Percentiles rank a stretch among this genome's conserved stretches.
These are phyloP conservation scores for Distichodus sexfasciatus DNA, from an alignment of 2,797 vertebrate species.

Conservation along the genomic window DNA sequence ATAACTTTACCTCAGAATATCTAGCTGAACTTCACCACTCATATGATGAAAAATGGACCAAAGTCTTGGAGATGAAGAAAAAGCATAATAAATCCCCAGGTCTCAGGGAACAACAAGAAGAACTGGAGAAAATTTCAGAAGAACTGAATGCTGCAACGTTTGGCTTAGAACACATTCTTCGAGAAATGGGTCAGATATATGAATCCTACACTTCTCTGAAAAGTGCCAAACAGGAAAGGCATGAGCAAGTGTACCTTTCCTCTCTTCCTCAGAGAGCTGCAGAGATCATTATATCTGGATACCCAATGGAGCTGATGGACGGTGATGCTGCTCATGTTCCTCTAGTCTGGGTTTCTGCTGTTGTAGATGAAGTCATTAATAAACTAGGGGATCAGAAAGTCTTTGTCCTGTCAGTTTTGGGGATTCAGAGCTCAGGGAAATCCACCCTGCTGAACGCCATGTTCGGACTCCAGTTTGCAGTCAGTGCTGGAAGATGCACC, in stretches of 20 bases:
- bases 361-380: conserved; percentile 68
- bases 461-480: conserved; percentile 77
- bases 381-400: conserved; percentile 66
- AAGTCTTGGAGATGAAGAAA: conserved; percentile 54
- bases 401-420: conserved; percentile 77
- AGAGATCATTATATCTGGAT: conserved; percentile 68
- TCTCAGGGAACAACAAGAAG: background rate
- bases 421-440: conserved; percentile 77
- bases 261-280: conserved; percentile 66
- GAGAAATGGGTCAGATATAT: conserved; percentile 74
- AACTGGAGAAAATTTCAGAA: conserved; percentile 58
- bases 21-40: conserved; percentile 47
- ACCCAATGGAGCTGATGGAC: conserved; percentile 76
- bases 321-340: conserved; percentile 75
- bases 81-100: conserved; percentile 39
- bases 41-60: conserved; percentile 58
- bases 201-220: conserved; percentile 44
- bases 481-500: conserved; percentile 74
- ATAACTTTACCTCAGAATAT: conserved; percentile 12
- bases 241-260: conserved; percentile 35
- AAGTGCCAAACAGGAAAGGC: background rate
- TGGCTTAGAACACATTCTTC: conserved; percentile 72
- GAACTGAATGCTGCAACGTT: conserved; percentile 60
- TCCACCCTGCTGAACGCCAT: conserved; percentile 77
- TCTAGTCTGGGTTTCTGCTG: conserved; percentile 66